A percentile compares a stretch with the other conserved stretches of the same genome.
phyloP scores from a whole-genome alignment of 2,888 invertebrate species.

The Sinotaia quadrata region DNA sequence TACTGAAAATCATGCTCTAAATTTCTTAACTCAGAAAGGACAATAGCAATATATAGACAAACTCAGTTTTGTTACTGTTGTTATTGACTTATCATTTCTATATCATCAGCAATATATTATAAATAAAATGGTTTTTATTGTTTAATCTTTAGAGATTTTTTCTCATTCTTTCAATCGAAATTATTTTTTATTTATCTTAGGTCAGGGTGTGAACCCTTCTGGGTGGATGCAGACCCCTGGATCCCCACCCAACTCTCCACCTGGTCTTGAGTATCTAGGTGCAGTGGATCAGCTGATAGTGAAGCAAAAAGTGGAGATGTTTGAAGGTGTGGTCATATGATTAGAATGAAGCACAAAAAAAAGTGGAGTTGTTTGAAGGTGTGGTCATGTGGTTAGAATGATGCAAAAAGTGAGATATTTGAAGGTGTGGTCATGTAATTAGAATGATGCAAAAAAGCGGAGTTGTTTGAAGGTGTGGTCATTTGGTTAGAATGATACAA shows the following conservation, averaged over 20 bases:
- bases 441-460: too few species aligned
- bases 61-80: too few species aligned
- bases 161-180: too few species aligned
- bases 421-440: constrained; percentile 69
- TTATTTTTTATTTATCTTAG: too few species aligned
- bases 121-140: too few species aligned
- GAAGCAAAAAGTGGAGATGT: constrained; percentile 71
- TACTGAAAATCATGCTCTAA: too few species aligned
- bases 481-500: constrained; percentile 72
- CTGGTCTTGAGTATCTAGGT: constrained; percentile 49
- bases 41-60: too few species aligned
- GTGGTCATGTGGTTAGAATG: constrained; percentile 69
- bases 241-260: constrained; percentile 59
- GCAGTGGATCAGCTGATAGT: constrained; percentile 71
- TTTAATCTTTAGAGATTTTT: too few species aligned
- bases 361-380: constrained; percentile 71
- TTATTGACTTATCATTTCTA: too few species aligned
- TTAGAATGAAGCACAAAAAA: constrained; percentile 72
- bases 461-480: too few species aligned
- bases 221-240: constrained; percentile 34
- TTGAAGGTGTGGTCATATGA: constrained; percentile 71
- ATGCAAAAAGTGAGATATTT: constrained; percentile 71
- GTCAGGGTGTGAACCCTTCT: constrained; percentile 5
- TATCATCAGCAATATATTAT: too few species aligned
- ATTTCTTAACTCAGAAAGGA: too few species aligned